Conservation (phyloP, 2,888 invertebrate genomes). For the Lithophane socia region DNA sequence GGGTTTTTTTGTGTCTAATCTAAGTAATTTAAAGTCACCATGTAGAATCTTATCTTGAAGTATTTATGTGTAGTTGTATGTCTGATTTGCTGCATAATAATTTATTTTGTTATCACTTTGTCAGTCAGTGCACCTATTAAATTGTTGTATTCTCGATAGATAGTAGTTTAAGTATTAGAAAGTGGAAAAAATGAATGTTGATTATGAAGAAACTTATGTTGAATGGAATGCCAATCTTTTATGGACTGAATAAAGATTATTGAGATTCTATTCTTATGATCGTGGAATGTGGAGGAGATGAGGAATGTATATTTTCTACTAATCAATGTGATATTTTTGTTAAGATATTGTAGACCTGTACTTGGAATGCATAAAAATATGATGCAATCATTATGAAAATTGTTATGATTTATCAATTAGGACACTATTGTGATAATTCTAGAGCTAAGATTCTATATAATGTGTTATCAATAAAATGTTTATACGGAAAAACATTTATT, state of each 20-base stretch:
- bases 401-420: constrained; percentile 44
- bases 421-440: constrained; percentile 62
- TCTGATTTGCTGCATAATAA: constrained; percentile 27
- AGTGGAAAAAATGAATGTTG: constrained; percentile 3
- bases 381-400: constrained; percentile 43
- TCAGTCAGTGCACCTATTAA: constrained; percentile 4
- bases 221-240: not conserved
- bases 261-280: constrained; percentile 33
- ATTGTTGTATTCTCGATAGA: constrained; percentile 25
- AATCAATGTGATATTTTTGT: constrained; percentile 71
- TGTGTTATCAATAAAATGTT: constrained; percentile 56
- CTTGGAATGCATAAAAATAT: constrained; percentile 53
- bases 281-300: not conserved
- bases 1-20: not conserved
- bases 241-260: not conserved
- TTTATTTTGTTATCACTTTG: constrained; percentile 23
- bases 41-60: constrained; percentile 17
- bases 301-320: constrained; percentile 42
- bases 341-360: constrained; percentile 43
- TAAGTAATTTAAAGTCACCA: constrained; percentile 12
- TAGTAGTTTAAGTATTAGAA: constrained; percentile 16
- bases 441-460: constrained; percentile 48
- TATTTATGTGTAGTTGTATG: constrained; percentile 20
- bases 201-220: constrained; percentile 6
- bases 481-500: constrained; percentile 11